phyloP scores from a whole-genome alignment of 2,888 invertebrate species.

The Prenolepis imparis region DNA sequence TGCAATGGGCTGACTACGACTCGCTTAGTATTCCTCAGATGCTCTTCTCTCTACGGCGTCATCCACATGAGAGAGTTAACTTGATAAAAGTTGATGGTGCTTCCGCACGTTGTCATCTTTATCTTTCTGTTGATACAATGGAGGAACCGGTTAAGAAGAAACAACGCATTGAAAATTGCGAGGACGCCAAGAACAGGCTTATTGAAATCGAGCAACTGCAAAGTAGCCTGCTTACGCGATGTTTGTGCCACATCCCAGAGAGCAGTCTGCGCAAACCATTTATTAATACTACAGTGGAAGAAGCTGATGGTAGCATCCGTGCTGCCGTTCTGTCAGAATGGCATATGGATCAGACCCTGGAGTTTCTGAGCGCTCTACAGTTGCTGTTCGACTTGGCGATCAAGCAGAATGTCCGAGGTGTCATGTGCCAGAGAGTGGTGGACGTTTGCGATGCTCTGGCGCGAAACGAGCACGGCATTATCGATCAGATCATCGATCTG shows the following conservation, averaged over 20 bases:
- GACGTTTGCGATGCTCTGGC: conserved; percentile 93
- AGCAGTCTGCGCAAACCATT: conserved; percentile 91
- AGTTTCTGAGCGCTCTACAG: conserved; percentile 94
- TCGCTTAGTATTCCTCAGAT: conserved; percentile 45
- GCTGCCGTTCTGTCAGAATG: conserved; percentile 88
- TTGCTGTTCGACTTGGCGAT: conserved; percentile 94
- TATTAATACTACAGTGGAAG: conserved; percentile 88
- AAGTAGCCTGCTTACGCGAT: conserved; percentile 91
- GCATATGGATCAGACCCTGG: conserved; percentile 90
- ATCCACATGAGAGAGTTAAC: conserved; percentile 77
- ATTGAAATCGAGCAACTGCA: conserved; percentile 89
- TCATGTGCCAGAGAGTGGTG: conserved; percentile 93
- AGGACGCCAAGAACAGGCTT: conserved; percentile 88
- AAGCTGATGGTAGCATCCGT: conserved; percentile 86
- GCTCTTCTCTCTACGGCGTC: conserved; percentile 57
- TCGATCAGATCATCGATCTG: conserved; percentile 94
- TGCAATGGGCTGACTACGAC: conserved; percentile 56
- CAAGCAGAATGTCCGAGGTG: conserved; percentile 93
- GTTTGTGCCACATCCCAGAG: conserved; percentile 92
- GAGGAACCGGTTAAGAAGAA: conserved; percentile 95
- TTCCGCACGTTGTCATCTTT: conserved; percentile 87
- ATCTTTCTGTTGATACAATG: conserved; percentile 89
- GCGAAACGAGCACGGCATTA: conserved; percentile 93
- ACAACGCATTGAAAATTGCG: conserved; percentile 90
- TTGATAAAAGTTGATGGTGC: conserved; percentile 88